Percentiles rank a stretch among this genome's conserved stretches.
phyloP scores from a whole-genome alignment of 2,888 invertebrate species.

The Eretmocerus hayati region DNA sequence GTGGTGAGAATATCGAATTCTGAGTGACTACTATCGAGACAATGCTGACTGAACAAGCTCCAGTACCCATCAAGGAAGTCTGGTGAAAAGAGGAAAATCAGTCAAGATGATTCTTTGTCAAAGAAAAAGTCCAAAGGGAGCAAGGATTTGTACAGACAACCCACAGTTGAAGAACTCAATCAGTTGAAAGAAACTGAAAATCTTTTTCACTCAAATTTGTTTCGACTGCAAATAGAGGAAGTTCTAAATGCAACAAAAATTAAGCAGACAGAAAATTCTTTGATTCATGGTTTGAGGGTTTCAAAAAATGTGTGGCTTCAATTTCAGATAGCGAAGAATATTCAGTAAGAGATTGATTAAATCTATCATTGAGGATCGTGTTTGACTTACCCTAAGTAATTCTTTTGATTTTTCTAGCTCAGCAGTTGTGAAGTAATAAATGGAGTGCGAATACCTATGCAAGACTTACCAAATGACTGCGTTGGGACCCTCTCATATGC shows the following conservation, averaged over 20 bases:
- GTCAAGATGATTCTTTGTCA: slow-evolving; percentile 1
- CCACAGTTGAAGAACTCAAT: slow-evolving; percentile 76
- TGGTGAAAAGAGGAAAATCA: slow-evolving; percentile 13
- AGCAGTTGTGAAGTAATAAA: slow-evolving; percentile 48
- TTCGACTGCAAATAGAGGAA: slow-evolving; percentile 77
- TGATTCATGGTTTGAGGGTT: slow-evolving; percentile 56
- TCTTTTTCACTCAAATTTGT: slow-evolving; percentile 79
- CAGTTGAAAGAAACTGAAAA: slow-evolving; percentile 73
- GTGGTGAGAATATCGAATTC: too few species aligned
- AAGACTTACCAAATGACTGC: slow-evolving; percentile 46
- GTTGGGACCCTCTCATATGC: slow-evolving; percentile 57
- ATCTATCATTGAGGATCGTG: slow-evolving; percentile 39
- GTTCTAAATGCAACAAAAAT: slow-evolving; percentile 64
- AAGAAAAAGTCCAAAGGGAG: slow-evolving; percentile 47
- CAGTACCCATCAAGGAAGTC: not conserved
- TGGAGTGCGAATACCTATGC: slow-evolving; percentile 54
- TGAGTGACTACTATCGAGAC: too few species aligned
- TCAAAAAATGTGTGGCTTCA: slow-evolving; percentile 51
- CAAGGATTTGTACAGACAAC: slow-evolving; percentile 55
- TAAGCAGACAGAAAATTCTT: slow-evolving; percentile 57
- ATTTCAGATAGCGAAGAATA: slow-evolving; percentile 52
- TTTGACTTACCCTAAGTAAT: slow-evolving; percentile 4
- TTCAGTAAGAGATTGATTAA: slow-evolving; percentile 33
- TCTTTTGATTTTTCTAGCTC: slow-evolving; percentile 43
- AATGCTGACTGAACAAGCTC: too few species aligned